Percentiles rank a stretch among this genome's conserved stretches.
Evolutionary conservation across 2,888 invertebrate species (phyloP).

Genomic region (Ophion ventricosus): DNA sequence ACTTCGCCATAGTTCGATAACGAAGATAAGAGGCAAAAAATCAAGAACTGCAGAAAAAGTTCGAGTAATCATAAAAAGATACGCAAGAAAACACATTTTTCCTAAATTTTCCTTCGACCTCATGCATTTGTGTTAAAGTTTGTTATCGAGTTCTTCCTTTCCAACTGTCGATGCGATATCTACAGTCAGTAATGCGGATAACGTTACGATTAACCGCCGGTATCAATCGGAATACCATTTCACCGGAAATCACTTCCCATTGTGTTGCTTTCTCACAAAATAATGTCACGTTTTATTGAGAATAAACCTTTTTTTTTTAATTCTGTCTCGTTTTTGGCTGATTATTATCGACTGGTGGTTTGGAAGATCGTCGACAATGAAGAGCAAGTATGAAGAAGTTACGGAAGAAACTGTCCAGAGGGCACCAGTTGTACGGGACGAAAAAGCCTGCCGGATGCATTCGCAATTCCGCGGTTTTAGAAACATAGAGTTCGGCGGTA

Average conservation of each 20-base stretch:
- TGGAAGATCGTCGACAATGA: background rate
- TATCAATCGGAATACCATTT: background rate
- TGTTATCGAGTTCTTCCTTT: background rate
- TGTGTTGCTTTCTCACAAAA: too few species aligned
- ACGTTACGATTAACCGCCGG: background rate
- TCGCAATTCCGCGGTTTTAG: slow-evolving; percentile 64
- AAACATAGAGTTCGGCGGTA: slow-evolving; percentile 68
- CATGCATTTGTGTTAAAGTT: background rate
- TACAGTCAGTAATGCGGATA: slow-evolving; percentile 17
- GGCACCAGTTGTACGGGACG: slow-evolving; percentile 10
- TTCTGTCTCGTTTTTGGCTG: background rate
- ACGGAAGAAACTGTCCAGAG: slow-evolving; percentile 22
- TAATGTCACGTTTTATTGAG: too few species aligned
- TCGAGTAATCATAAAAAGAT: background rate
- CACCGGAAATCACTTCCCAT: too few species aligned
- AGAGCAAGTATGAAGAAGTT: background rate
- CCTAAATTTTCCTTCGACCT: background rate
- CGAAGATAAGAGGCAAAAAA: background rate
- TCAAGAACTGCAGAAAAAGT: background rate
- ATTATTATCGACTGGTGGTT: background rate
- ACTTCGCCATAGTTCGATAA: slow-evolving; percentile 39
- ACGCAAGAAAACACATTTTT: background rate
- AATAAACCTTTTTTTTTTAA: background rate
- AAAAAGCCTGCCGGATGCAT: slow-evolving; percentile 26
- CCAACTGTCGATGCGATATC: slow-evolving; percentile 36